These are phyloP conservation scores for Tuta absoluta DNA, from an alignment of 2,888 invertebrate genomes.

Conservation along the genomic window DNA sequence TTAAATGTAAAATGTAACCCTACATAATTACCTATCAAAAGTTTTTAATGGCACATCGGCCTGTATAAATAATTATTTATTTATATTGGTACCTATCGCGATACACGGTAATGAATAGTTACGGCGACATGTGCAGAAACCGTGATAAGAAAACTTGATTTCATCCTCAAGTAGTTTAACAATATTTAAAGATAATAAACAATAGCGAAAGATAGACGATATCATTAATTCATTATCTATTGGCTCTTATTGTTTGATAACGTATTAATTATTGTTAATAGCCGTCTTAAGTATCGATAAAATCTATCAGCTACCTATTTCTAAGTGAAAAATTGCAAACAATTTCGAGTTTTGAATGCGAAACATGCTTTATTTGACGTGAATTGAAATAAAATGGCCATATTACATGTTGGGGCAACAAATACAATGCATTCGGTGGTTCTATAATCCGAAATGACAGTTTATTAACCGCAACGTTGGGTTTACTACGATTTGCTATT, in stretches of 20 bases:
- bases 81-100: not conserved
- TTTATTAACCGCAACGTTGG: conserved; percentile 48
- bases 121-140: conserved; percentile 46
- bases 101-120: conserved; percentile 22
- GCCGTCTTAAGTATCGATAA: conserved; percentile 43
- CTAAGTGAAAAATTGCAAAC: conserved; percentile 5
- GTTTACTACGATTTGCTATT: conserved; percentile 47
- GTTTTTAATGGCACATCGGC: too few species aligned
- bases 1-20: too few species aligned
- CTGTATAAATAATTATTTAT: too few species aligned
- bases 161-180: conserved; percentile 74
- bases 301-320: conserved; percentile 1
- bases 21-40: too few species aligned
- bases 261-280: conserved; percentile 69
- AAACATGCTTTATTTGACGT: conserved; percentile 31
- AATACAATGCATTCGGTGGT: conserved; percentile 53
- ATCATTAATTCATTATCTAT: conserved; percentile 70
- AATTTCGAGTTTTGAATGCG: conserved; percentile 1
- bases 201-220: conserved; percentile 57
- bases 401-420: conserved; percentile 54
- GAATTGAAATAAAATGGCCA: conserved; percentile 61
- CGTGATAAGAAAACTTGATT: conserved; percentile 66
- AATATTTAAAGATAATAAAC: conserved; percentile 73
- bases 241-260: conserved; percentile 77
- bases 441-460: conserved; percentile 60